Conservation (phyloP, 2,888 invertebrate species). For the Buathra laborator region DNA sequence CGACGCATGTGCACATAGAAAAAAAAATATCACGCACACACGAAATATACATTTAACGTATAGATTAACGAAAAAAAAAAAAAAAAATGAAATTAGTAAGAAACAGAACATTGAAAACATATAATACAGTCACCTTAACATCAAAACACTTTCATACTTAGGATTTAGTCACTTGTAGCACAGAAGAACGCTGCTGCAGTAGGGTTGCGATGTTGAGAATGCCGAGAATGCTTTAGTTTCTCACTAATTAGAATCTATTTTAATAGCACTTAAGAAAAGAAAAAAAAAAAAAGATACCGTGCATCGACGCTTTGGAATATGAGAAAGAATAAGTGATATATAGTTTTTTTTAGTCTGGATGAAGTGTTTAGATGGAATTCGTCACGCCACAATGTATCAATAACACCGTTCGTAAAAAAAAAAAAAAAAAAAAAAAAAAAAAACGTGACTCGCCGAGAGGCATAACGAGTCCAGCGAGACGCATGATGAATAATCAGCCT, state of each 20-base stretch:
- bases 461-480: constrained; percentile 37
- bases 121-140: constrained; percentile 14
- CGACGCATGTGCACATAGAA: constrained; percentile 45
- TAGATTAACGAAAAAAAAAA: background rate
- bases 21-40: constrained; percentile 25
- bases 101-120: constrained; percentile 13
- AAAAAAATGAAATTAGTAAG: constrained; percentile 8
- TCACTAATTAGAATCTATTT: constrained; percentile 70
- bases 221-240: constrained; percentile 81
- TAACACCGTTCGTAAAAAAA: constrained; percentile 51
- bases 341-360: constrained; percentile 70
- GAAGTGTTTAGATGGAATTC: constrained; percentile 72
- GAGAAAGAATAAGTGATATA: constrained; percentile 68
- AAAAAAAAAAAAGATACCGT: constrained; percentile 25
- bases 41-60: constrained; percentile 54
- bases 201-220: constrained; percentile 80
- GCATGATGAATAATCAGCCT: constrained; percentile 36
- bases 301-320: constrained; percentile 56
- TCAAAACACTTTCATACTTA: constrained; percentile 67
- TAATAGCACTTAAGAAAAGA: constrained; percentile 62
- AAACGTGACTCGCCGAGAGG: constrained; percentile 12
- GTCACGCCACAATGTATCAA: constrained; percentile 15
- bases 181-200: constrained; percentile 72
- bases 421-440: constrained; percentile 51
- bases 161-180: constrained; percentile 70